phyloP scores from a whole-genome alignment of 2,888 invertebrate species.

The Torymus aiolomorphi region DNA sequence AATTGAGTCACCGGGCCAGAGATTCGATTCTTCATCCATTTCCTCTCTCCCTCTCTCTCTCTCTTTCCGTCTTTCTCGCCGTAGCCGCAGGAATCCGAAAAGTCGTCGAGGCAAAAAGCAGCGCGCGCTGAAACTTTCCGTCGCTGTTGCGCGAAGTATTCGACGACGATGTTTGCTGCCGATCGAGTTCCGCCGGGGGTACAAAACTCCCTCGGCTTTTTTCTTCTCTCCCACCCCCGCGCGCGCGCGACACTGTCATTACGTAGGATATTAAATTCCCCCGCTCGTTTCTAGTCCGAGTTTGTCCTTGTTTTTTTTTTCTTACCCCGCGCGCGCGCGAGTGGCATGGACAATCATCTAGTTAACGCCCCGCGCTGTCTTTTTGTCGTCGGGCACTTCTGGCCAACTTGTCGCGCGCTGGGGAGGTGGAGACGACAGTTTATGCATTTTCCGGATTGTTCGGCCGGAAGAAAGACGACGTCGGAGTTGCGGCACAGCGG shows the following conservation, averaged over 20 bases:
- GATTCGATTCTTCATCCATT: conserved; percentile 50
- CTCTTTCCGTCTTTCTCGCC: not conserved
- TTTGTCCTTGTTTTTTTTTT: not conserved
- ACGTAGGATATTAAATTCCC: conserved; percentile 54
- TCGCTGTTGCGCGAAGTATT: conserved; percentile 42
- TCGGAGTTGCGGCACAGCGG: not conserved
- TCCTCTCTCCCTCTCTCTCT: not conserved
- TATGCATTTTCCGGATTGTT: conserved; percentile 39
- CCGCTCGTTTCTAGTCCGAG: conserved; percentile 10
- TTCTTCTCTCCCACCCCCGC: not conserved
- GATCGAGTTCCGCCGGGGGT: conserved; percentile 54
- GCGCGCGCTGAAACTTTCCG: conserved; percentile 35
- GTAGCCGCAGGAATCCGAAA: conserved; percentile 37
- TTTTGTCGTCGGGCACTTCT: not conserved
- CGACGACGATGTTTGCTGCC: conserved; percentile 55
- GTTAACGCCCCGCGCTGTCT: conserved; percentile 27
- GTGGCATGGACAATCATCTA: conserved; percentile 26
- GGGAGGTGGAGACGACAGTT: not conserved
- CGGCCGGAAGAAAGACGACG: not conserved
- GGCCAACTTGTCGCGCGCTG: not conserved
- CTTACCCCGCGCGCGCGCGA: not conserved
- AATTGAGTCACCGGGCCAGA: conserved; percentile 54
- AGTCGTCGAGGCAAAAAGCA: conserved; percentile 45
- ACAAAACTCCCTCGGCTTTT: conserved; percentile 48
- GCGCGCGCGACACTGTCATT: conserved; percentile 48